Conservation (phyloP, 2,797 vertebrate genomes). For the Neostethus bicornis region DNA sequence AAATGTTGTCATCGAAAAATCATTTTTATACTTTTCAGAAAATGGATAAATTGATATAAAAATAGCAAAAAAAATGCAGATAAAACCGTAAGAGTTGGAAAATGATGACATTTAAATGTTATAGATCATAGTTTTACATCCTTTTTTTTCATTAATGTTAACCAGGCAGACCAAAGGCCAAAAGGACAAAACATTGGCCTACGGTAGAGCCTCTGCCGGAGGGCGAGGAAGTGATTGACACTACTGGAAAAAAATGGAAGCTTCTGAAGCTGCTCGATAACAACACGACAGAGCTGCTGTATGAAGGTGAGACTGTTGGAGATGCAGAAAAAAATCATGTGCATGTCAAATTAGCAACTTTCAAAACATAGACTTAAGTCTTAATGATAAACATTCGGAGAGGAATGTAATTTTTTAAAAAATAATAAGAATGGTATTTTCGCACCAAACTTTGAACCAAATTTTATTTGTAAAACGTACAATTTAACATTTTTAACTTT, state of each 20-base stretch:
- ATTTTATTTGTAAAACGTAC: neutral
- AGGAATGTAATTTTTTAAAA: neutral
- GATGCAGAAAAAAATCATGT: neutral
- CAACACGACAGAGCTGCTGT: constrained; percentile 77
- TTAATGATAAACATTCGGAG: no score
- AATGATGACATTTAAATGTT: no score
- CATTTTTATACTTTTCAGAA: no score
- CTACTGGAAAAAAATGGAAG: constrained; percentile 79
- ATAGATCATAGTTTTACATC: neutral
- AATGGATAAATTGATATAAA: no score
- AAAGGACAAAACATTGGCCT: constrained; percentile 56
- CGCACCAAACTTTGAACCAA: neutral
- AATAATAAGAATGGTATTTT: neutral
- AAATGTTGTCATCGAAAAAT: no score
- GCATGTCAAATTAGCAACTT: neutral
- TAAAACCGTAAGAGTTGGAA: no score
- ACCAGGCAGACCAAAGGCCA: constrained; percentile 69
- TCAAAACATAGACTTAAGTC: no score
- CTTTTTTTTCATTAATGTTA: neutral
- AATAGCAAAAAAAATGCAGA: no score
- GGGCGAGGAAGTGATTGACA: constrained; percentile 81
- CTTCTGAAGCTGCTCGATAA: constrained; percentile 77
- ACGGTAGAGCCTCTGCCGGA: constrained; percentile 71
- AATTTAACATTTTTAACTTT: neutral
- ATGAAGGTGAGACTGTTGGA: constrained; percentile 83